A percentile compares a stretch with the other conserved stretches of the same genome.
These are phyloP conservation scores for Phalacrocorax brasilianus DNA, from an alignment of 2,113 vertebrate species.

Conservation along the genomic window DNA sequence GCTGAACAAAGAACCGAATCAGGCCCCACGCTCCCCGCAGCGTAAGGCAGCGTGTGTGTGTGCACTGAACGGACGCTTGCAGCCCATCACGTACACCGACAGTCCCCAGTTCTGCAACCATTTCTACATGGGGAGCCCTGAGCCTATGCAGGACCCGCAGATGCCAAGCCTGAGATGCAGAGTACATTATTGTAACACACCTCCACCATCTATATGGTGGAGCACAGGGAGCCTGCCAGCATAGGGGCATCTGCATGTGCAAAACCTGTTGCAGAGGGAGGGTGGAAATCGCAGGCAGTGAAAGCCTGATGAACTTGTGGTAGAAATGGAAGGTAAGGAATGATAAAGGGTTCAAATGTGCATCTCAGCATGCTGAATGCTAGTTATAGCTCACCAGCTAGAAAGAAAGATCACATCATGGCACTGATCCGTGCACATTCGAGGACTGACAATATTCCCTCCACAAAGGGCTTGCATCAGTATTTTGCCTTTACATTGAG, in stretches of 20 bases:
- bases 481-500: background rate
- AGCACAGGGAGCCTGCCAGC: background rate
- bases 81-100: accelerated
- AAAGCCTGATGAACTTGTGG: background rate
- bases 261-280: background rate
- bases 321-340: background rate
- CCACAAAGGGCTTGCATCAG: no score
- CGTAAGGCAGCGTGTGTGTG: accelerated
- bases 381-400: background rate
- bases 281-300: accelerated
- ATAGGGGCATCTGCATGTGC: accelerated
- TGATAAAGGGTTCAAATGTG: accelerated
- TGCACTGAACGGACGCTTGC: accelerated
- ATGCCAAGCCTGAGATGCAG: background rate
- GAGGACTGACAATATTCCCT: background rate
- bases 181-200: background rate
- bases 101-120: background rate
- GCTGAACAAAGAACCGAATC: background rate
- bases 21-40: accelerated
- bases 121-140: accelerated
- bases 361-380: background rate
- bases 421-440: accelerated
- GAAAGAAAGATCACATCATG: background rate
- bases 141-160: background rate
- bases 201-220: background rate